Evolutionary conservation across 2,113 vertebrate species (phyloP), one percentile per base, ranked within the genome.

Genomic region (Chunga burmeisteri): DNA sequence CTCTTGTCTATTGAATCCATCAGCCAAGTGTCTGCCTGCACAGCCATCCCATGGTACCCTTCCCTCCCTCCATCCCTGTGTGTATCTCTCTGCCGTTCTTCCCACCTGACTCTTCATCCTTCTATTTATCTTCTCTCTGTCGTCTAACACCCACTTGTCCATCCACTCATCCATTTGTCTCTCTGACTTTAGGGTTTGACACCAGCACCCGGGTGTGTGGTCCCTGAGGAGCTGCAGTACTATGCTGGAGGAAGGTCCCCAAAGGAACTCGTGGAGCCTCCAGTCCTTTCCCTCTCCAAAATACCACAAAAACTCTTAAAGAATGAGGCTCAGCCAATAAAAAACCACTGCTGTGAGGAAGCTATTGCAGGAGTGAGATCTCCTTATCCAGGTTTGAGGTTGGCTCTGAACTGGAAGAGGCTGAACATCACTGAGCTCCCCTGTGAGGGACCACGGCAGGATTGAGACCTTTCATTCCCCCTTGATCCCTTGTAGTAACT

Each of bases 21-120:
- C 58, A 12, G 56, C 7, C 42, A 2, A 27, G 47, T 0, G 58
- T 16, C 68, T 30, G 68, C 59, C 52, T 9, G 34, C 71, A 7
- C 11, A 11, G 32, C 13, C 58, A 3, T 5, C 30, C 72, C 36
- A 0, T 0, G 13, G n/a, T 29, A 14, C 30, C 34, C 13, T 52
- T 25, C 53, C 25, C 49, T 68, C 20, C 17, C 6, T 40, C 59
- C 85, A 3, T 14, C 73, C 59, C 47, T 18, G 6, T 1, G 44
- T 58, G 3, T 2, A 5, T 6, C 38, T 63, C 15, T 81, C n/a
- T 21, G 34, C 21, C 9, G 1, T 56, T 83, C 21, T 26, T 20
- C 5, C 47, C 36, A 8, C 9, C 30, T 59, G 34, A 34, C 49
- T 68, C 92, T 74, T 68, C 46, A 17, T 29, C 67, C 66, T 46